These are phyloP conservation scores for Cremastinae sp. DNA, from an alignment of 2,888 invertebrate genomes.

Conservation along the genomic window DNA sequence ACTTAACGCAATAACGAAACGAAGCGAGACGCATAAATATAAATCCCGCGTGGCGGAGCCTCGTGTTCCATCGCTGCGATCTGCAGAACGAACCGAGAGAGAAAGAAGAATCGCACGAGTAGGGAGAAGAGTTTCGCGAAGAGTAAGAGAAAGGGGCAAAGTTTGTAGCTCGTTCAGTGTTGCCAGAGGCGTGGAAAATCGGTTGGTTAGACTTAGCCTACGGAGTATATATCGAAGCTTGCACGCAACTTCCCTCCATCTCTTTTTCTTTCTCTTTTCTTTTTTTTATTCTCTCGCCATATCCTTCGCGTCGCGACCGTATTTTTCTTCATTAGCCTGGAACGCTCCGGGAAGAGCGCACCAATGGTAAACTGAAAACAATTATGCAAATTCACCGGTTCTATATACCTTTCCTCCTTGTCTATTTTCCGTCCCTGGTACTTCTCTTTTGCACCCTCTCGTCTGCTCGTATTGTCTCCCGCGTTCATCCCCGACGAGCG, in stretches of 20 bases:
- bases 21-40: slow-evolving; percentile 53
- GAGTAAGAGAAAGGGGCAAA: slow-evolving; percentile 51
- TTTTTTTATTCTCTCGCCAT: slow-evolving; percentile 18
- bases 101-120: slow-evolving; percentile 36
- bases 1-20: slow-evolving; percentile 43
- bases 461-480: slow-evolving; percentile 44
- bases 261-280: slow-evolving; percentile 3
- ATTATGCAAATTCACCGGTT: slow-evolving; percentile 73
- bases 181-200: slow-evolving; percentile 59
- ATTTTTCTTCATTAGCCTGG: slow-evolving; percentile 75
- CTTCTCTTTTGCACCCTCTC: slow-evolving; percentile 44
- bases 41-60: slow-evolving; percentile 13
- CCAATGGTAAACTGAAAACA: slow-evolving; percentile 72
- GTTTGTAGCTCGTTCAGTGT: slow-evolving; percentile 48
- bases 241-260: slow-evolving; percentile 21
- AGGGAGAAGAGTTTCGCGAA: slow-evolving; percentile 4
- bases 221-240: slow-evolving; percentile 58
- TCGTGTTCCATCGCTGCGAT: slow-evolving; percentile 50
- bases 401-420: slow-evolving; percentile 44
- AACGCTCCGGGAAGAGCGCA: slow-evolving; percentile 45
- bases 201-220: slow-evolving; percentile 50
- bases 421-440: slow-evolving; percentile 47
- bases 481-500: slow-evolving; percentile 43
- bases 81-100: slow-evolving; percentile 4
- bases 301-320: slow-evolving; percentile 64